These are phyloP conservation scores for Toxonevra muliebris DNA, from an alignment of 2,888 invertebrate genomes.

Conservation along the genomic window DNA sequence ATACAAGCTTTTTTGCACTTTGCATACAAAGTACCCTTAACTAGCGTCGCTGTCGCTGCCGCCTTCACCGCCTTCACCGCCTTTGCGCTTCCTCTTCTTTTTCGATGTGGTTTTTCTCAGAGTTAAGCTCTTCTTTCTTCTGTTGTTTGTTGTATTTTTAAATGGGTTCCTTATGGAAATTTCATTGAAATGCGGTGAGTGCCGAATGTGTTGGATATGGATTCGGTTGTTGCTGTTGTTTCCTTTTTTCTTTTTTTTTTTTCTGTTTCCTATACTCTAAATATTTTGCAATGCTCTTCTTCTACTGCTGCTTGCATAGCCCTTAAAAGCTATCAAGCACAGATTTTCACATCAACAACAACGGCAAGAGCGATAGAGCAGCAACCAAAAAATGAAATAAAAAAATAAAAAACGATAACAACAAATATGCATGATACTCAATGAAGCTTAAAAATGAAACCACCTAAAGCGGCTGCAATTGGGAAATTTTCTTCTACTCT, in stretches of 20 bases:
- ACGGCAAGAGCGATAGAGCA: not conserved
- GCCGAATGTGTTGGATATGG: slow-evolving; percentile 35
- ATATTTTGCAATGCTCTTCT: too few species aligned
- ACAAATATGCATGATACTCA: slow-evolving; percentile 11
- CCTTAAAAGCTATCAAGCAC: slow-evolving; percentile 50
- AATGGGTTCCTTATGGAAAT: slow-evolving; percentile 58
- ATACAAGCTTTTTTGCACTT: slow-evolving; percentile 52
- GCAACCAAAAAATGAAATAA: not conserved
- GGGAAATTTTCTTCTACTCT: not conserved
- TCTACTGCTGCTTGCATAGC: not conserved
- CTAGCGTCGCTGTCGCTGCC: slow-evolving; percentile 27
- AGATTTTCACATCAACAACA: slow-evolving; percentile 47
- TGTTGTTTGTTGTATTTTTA: slow-evolving; percentile 37
- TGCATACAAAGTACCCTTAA: slow-evolving; percentile 61
- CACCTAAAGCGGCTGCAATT: not conserved
- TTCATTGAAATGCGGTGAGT: slow-evolving; percentile 50
- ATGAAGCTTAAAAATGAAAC: slow-evolving; percentile 21
- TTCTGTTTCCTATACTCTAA: not conserved
- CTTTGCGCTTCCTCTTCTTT: not conserved
- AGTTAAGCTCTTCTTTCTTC: not conserved
- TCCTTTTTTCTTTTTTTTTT: slow-evolving; percentile 10
- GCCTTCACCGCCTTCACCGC: not conserved
- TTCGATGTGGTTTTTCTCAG: slow-evolving; percentile 23
- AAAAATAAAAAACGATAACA: not conserved
- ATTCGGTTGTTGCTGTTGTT: not conserved